Percentiles rank a stretch among this genome's conserved stretches.
Conservation (phyloP, 2,113 vertebrate species). For the Pachyramphus minor region DNA sequence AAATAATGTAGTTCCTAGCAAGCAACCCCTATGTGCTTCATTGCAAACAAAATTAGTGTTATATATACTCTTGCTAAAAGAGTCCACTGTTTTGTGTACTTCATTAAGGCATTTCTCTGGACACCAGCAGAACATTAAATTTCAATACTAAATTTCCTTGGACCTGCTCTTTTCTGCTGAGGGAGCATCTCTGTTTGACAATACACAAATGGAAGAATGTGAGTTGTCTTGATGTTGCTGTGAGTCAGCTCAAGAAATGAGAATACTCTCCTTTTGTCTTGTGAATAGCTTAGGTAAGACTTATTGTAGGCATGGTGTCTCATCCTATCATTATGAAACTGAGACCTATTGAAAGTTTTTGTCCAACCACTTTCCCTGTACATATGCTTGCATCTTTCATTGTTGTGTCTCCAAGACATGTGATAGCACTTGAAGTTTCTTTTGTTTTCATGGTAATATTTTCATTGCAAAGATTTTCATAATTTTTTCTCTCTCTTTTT, state of each 20-base stretch:
- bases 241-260: conserved; percentile 8
- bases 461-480: conserved; percentile 42
- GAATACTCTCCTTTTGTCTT: conserved; percentile 41
- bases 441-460: conserved; percentile 51
- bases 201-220: conserved; percentile 30
- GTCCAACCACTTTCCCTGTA: not conserved
- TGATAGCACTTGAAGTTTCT: not conserved
- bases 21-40: not conserved
- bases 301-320: not conserved
- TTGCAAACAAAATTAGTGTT: conserved; percentile 22
- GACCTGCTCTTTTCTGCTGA: conserved; percentile 20
- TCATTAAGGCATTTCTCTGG: not conserved
- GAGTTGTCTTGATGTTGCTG: conserved; percentile 27
- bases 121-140: conserved; percentile 56
- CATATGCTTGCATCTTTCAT: not conserved
- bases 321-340: not conserved
- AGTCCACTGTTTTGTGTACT: not conserved
- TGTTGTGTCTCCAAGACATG: not conserved
- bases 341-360: conserved; percentile 7
- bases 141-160: conserved; percentile 58
- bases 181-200: conserved; percentile 6
- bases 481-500: conserved; percentile 8
- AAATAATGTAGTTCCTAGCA: conserved; percentile 19
- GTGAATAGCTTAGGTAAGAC: not conserved
- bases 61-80: not conserved